phyloP scores from a whole-genome alignment of 1,140 invertebrate genomes.

The Euwallacea fornicatus region DNA sequence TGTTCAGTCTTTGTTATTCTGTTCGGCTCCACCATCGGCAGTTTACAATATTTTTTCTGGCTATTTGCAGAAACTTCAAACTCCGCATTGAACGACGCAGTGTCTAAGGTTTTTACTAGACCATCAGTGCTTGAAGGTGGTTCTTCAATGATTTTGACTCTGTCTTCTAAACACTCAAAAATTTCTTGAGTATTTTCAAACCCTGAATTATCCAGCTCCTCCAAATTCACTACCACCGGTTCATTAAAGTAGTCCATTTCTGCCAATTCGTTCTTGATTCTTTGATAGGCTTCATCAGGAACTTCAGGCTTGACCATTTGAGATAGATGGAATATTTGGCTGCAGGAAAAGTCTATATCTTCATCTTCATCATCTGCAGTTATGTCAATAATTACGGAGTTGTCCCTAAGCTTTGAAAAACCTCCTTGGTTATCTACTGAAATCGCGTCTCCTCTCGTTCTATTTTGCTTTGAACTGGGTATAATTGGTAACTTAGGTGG shows the following conservation, averaged over 20 bases:
- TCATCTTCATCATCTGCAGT: constrained; percentile 27
- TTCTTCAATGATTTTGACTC: constrained; percentile 5
- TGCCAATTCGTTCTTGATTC: constrained; percentile 32
- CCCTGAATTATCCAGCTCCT: constrained; percentile 12
- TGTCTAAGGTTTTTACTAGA: neutral
- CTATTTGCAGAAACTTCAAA: neutral
- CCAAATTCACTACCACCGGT: constrained; percentile 15
- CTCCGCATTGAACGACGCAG: neutral
- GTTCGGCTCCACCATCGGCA: neutral
- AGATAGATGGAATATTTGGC: constrained; percentile 31
- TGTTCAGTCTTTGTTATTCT: neutral
- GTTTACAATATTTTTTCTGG: too few species aligned
- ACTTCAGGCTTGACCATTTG: constrained; percentile 12
- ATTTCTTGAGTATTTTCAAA: constrained; percentile 37
- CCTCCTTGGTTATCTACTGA: too few species aligned
- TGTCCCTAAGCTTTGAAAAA: neutral
- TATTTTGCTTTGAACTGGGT: too few species aligned
- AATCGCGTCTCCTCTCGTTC: too few species aligned
- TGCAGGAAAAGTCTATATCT: constrained; percentile 27
- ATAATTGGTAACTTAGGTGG: too few species aligned
- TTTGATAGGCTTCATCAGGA: constrained; percentile 25
- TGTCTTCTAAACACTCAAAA: constrained; percentile 18
- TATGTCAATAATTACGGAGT: constrained; percentile 26
- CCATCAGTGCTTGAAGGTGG: neutral
- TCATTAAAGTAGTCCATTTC: constrained; percentile 32